phyloP scores from a whole-genome alignment of 2,797 vertebrate species.

The Lithobates pipiens region DNA sequence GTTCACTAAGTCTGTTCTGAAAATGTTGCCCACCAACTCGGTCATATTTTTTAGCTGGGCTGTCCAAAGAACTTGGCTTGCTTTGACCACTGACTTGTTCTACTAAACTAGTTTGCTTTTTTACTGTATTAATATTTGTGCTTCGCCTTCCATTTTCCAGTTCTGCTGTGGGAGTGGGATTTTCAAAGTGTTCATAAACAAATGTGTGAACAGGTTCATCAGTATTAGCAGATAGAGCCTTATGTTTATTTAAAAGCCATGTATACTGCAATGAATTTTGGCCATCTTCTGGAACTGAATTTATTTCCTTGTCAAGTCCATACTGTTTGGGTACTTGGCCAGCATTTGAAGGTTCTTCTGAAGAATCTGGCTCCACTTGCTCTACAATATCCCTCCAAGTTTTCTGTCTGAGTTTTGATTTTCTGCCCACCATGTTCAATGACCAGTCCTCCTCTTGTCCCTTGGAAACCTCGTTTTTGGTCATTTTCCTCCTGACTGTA shows the following conservation, averaged over 20 bases:
- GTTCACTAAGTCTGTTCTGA: slow-evolving; percentile 62
- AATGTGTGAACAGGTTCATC: background rate
- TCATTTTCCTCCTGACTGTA: slow-evolving; percentile 22
- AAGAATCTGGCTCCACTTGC: background rate
- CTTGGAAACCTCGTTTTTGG: background rate
- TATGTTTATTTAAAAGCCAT: slow-evolving; percentile 7
- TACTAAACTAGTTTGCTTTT: background rate
- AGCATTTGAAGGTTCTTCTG: background rate
- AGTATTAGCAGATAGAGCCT: background rate
- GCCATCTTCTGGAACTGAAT: background rate
- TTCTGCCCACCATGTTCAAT: slow-evolving; percentile 61
- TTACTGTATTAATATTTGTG: background rate
- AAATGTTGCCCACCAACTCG: slow-evolving; percentile 73
- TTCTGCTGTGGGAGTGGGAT: background rate
- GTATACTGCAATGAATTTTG: slow-evolving; percentile 11
- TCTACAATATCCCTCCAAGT: slow-evolving; percentile 21
- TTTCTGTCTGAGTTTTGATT: background rate
- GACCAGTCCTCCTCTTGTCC: slow-evolving; percentile 25
- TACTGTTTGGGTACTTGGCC: background rate
- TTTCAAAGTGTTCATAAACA: slow-evolving; percentile 14
- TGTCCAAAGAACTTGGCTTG: background rate
- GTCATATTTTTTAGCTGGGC: fast-evolving
- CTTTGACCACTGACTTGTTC: background rate
- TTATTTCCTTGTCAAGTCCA: fast-evolving
- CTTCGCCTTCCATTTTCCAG: background rate